Evolutionary conservation across 2,113 vertebrate genomes (phyloP), one percentile per base, ranked within the genome.

Genomic region (Gallinago paraguaiae): DNA sequence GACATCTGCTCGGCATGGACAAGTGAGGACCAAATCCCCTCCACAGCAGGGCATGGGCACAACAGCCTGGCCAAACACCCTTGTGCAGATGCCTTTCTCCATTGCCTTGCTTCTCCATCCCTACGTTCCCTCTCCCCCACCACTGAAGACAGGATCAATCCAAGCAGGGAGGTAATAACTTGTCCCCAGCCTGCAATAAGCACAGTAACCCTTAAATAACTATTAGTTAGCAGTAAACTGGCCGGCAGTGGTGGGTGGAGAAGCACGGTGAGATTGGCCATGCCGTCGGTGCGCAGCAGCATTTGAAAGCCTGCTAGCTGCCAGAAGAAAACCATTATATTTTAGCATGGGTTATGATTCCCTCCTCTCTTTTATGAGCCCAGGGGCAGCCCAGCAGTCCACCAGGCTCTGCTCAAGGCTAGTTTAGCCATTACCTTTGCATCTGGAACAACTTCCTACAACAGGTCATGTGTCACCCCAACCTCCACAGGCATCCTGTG

Each of bases 31-130:
- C 56, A 88, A 28, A 82, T 24, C n/a, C 54, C 30, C 30, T 71
- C 53, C 43, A 12, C 37, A 81, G 43, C 0, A 0, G 33, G 35
- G 16, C n/a, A 68, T 0, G 2, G 46, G 13, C 53, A 41, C 24
- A n/a, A 13, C 12, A 76, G 27, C 37, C 11, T 63, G 37, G 28
- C 23, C 35, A 48, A 71, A 28, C 27, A 30, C 12, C 4, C 7
- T 8, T 35, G 9, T 61, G 57, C 23, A 68, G 51, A 10, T 37
- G 61, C 14, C 74, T 33, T 88, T 83, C 63, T 72, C 37, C 18
- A 16, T 2, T 6, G 10, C 15, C 6, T 10, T 63, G n/a, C 25
- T 60, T 50, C 19, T 71, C 12, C 35, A 22, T 54, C 60, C 50
- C 20, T 10, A 14, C 11, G 12, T 50, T 39, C 10, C 28, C 31